Evolutionary conservation across 1,140 invertebrate genomes (phyloP).

Genomic region (Andricus grossulariae): DNA sequence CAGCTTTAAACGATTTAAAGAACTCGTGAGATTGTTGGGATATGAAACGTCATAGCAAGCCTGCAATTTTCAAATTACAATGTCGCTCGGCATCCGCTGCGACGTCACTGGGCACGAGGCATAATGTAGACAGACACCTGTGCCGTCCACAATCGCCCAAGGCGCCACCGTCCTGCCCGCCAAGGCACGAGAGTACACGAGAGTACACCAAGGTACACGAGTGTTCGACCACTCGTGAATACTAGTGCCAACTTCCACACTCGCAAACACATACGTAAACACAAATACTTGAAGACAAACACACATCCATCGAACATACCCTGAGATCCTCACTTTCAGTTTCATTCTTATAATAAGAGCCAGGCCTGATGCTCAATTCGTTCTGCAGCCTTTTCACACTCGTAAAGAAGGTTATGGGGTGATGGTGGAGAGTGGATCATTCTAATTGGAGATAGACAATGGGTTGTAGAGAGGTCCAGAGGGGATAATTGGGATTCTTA

Average conservation of each 20-base stretch:
- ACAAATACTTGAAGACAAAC: conserved; percentile 41
- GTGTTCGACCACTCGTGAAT: conserved; percentile 40
- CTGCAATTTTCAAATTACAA: conserved; percentile 69
- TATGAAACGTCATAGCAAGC: conserved; percentile 50
- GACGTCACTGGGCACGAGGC: conserved; percentile 58
- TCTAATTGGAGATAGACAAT: too few relatives aligned
- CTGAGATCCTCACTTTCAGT: conserved; percentile 58
- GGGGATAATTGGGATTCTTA: too few relatives aligned
- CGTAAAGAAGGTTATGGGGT: conserved; percentile 37
- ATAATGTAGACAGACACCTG: conserved; percentile 67
- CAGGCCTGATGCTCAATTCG: background rate
- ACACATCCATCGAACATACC: conserved; percentile 44
- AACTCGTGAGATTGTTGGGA: conserved; percentile 28
- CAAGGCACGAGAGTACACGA: conserved; percentile 47
- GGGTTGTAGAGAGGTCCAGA: too few relatives aligned
- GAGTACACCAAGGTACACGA: conserved; percentile 45
- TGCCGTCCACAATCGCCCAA: conserved; percentile 61
- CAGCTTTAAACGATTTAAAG: background rate
- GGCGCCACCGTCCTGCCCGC: conserved; percentile 55
- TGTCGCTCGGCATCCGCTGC: conserved; percentile 60
- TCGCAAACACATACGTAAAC: conserved; percentile 28
- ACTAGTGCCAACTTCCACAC: conserved; percentile 36
- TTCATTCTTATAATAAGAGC: conserved; percentile 52
- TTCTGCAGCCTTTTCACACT: background rate
- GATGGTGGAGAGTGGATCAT: conserved; percentile 47